Evolutionary conservation across 1,140 invertebrate genomes (phyloP).

Genomic region (Diabrotica undecimpunctata): DNA sequence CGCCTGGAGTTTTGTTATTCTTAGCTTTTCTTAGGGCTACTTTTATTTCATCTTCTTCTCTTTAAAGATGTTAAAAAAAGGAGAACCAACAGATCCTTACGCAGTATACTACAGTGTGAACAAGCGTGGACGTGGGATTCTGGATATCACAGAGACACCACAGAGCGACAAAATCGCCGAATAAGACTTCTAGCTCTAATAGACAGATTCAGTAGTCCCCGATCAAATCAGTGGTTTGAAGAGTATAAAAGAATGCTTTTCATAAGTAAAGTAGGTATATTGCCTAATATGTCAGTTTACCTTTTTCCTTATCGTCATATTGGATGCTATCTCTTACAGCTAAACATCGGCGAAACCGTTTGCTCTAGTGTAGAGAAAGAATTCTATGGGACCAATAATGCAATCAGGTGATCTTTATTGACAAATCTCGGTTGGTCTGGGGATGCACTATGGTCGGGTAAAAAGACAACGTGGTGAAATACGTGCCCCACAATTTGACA

Average conservation of each 20-base stretch:
- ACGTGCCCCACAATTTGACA: too few relatives aligned
- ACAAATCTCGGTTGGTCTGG: too few relatives aligned
- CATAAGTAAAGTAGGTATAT: neutral
- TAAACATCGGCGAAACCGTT: neutral
- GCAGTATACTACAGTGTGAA: too few relatives aligned
- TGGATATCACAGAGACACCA: neutral
- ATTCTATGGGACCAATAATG: neutral
- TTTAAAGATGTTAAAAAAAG: too few relatives aligned
- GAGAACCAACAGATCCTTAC: too few relatives aligned
- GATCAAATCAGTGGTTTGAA: neutral
- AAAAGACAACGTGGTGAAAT: too few relatives aligned
- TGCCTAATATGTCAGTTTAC: too few relatives aligned
- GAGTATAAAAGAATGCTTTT: neutral
- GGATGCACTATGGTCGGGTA: too few relatives aligned
- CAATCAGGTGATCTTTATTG: neutral
- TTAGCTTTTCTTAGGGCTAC: too few relatives aligned
- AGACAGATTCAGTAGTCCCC: neutral
- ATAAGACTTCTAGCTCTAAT: neutral
- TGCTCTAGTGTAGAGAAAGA: neutral
- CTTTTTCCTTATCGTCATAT: neutral
- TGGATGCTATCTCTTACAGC: neutral
- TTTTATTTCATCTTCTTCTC: too few relatives aligned
- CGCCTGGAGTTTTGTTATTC: too few relatives aligned
- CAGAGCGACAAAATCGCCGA: neutral
- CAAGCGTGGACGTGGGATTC: too few relatives aligned